phyloP scores from a whole-genome alignment of 2,888 invertebrate genomes.

The Leuctra nigra region DNA sequence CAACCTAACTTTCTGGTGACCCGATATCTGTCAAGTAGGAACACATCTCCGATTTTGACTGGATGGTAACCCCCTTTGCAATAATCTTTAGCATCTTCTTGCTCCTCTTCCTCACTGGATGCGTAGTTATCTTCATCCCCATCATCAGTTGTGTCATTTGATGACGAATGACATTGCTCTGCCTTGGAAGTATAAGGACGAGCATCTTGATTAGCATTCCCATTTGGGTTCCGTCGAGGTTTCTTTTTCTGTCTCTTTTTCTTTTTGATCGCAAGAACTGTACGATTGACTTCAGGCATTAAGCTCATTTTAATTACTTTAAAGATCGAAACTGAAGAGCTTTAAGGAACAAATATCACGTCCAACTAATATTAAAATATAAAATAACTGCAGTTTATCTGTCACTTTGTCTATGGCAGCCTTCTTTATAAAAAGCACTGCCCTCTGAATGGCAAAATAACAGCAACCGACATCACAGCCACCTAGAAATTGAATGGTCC shows the following conservation, averaged over 20 bases:
- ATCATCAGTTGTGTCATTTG: slow-evolving; percentile 71
- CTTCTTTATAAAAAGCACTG: slow-evolving; percentile 3
- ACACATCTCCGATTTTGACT: slow-evolving; percentile 95
- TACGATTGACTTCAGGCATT: slow-evolving; percentile 86
- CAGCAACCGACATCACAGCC: too few species aligned
- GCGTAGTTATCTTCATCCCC: slow-evolving; percentile 59
- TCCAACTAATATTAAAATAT: slow-evolving; percentile 1
- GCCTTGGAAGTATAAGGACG: slow-evolving; percentile 28
- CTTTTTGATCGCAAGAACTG: slow-evolving; percentile 87
- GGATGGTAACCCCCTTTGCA: slow-evolving; percentile 98
- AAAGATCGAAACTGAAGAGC: neutral
- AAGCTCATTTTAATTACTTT: slow-evolving; percentile 70
- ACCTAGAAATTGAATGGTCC: too few species aligned
- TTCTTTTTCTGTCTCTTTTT: slow-evolving; percentile 65
- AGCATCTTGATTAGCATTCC: slow-evolving; percentile 36
- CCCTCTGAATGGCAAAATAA: too few species aligned
- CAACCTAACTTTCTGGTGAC: slow-evolving; percentile 95
- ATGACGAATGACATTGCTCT: slow-evolving; percentile 45
- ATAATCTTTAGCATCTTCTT: slow-evolving; percentile 96
- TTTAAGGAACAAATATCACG: neutral
- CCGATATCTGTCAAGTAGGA: slow-evolving; percentile 83
- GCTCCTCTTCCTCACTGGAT: slow-evolving; percentile 89
- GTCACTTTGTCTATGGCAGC: neutral
- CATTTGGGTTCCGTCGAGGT: slow-evolving; percentile 51
- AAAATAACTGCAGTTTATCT: neutral